Conservation (phyloP, 2,797 vertebrate species). For the Lagorchestes hirsutus region DNA sequence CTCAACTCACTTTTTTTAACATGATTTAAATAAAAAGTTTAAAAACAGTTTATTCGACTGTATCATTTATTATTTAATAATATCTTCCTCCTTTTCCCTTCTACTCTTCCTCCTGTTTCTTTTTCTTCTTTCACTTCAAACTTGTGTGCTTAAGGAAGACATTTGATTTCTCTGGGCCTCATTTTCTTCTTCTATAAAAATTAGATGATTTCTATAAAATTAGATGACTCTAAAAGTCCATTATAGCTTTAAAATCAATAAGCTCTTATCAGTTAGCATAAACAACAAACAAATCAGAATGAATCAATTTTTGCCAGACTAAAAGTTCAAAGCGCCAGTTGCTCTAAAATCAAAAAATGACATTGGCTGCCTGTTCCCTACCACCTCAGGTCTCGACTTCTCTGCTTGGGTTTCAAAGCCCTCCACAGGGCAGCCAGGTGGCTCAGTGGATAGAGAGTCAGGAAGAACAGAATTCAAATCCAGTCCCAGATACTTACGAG, state of each 20-base stretch:
- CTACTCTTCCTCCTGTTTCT: background rate
- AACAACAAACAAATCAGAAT: background rate
- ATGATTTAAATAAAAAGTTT: background rate
- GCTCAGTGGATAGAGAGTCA: background rate
- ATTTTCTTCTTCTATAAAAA: background rate
- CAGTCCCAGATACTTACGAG: background rate
- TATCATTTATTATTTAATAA: background rate
- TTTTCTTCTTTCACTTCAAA: background rate
- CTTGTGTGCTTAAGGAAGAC: background rate
- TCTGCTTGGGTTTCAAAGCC: slow-evolving; percentile 32
- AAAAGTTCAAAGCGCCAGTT: background rate
- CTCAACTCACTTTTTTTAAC: background rate
- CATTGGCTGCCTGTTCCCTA: background rate
- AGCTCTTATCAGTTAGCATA: background rate
- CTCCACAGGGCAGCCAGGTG: background rate
- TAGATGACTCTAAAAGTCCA: background rate
- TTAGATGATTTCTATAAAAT: background rate
- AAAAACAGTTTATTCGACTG: background rate
- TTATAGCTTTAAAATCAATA: background rate
- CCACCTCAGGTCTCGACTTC: background rate
- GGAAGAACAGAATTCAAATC: background rate
- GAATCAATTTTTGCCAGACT: background rate
- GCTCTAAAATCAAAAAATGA: background rate
- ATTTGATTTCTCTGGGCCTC: background rate
- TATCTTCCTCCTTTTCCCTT: background rate